A percentile compares a stretch with the other conserved stretches of the same genome.
These are phyloP conservation scores for Schlechtendalia chinensis DNA, from an alignment of 1,140 invertebrate genomes.

Conservation along the genomic window DNA sequence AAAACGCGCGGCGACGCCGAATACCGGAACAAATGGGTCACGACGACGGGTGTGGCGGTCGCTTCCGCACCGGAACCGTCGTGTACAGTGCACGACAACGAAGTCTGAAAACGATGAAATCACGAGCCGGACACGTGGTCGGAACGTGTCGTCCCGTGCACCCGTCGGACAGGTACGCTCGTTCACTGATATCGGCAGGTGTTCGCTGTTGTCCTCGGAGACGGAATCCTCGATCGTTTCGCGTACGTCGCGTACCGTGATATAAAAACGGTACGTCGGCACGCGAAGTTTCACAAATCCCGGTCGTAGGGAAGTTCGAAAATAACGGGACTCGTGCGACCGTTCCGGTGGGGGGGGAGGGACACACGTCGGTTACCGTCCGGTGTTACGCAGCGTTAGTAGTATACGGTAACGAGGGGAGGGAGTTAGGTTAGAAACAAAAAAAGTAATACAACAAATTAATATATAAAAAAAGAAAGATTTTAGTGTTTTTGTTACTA, in stretches of 20 bases:
- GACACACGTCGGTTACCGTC: no score
- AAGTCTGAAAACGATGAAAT: constrained; percentile 27
- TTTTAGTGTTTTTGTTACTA: no score
- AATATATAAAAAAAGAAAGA: no score
- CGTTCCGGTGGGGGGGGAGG: no score
- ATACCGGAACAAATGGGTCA: constrained; percentile 47
- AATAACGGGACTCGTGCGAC: no score
- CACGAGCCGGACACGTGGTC: constrained; percentile 20
- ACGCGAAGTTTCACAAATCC: no score
- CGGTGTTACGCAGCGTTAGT: no score
- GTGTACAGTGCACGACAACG: not conserved
- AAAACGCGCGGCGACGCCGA: not conserved
- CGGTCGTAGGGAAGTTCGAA: no score
- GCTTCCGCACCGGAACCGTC: not conserved
- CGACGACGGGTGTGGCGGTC: not conserved
- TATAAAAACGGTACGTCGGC: no score
- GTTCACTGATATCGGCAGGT: not conserved
- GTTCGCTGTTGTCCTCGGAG: not conserved
- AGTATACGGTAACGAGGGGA: no score
- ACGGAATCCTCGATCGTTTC: not conserved
- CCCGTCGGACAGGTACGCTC: constrained; percentile 20
- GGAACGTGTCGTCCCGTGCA: constrained; percentile 38
- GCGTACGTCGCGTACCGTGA: not conserved
- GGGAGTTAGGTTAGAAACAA: no score
- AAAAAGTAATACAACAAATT: no score